These are phyloP conservation scores for Prunella strophiata DNA, from an alignment of 2,797 vertebrate species.

Conservation along the genomic window DNA sequence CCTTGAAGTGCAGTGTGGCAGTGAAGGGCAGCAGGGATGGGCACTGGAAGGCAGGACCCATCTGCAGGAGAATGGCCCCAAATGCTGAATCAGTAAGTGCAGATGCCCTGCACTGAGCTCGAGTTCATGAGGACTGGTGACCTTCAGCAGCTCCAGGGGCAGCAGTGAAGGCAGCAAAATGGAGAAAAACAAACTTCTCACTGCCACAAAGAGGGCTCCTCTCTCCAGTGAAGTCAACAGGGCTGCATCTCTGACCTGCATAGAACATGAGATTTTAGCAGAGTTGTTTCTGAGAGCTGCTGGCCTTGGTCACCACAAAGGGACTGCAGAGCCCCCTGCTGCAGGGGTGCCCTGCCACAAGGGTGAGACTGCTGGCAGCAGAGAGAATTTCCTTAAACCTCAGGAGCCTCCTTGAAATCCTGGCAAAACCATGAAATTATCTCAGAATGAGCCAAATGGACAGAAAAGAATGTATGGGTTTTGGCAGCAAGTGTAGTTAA, in stretches of 20 bases:
- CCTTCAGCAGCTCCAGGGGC: background rate
- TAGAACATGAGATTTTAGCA: conserved; percentile 53
- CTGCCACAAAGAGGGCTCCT: background rate
- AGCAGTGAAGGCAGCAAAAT: background rate
- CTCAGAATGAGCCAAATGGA: background rate
- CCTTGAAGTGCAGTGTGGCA: background rate
- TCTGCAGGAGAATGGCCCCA: background rate
- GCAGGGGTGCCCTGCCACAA: background rate
- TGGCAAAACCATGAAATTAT: background rate
- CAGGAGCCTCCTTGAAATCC: background rate
- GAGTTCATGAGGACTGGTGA: background rate
- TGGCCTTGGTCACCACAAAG: background rate
- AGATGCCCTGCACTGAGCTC: background rate
- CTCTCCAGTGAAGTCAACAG: conserved; percentile 48
- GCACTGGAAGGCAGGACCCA: background rate
- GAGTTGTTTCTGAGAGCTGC: conserved; percentile 20
- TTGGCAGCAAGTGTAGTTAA: background rate
- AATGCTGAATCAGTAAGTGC: background rate
- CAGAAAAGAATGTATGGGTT: background rate
- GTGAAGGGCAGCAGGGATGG: background rate
- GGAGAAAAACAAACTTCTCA: background rate
- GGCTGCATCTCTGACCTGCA: conserved; percentile 19
- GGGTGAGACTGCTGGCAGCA: background rate
- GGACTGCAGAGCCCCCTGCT: background rate
- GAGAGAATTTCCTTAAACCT: background rate